Evolutionary conservation across 2,113 vertebrate species (phyloP), one percentile per base, ranked within the genome.

Genomic region (Sinocyclocheilus anshuiensis): DNA sequence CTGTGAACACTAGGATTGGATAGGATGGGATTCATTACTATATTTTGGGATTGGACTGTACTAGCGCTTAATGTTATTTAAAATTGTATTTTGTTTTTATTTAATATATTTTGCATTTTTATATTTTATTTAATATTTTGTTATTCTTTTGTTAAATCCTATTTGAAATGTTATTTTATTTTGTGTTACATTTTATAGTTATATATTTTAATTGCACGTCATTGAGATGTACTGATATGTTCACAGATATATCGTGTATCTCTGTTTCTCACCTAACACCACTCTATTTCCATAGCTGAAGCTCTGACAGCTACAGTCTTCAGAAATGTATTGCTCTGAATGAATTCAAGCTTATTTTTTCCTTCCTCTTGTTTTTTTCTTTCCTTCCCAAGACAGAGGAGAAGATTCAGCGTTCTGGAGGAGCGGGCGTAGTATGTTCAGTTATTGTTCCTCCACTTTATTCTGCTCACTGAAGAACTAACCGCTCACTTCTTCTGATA

Each of bases 381-480:
- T 45, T n/a, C 42, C 45, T 82, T 85, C 86, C 85, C 75, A 93
- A 95, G 94, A 91, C 88, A 90, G 86, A 93, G 92, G 93, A 92
- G 92, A 77, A 79, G 87, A 71, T 90, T 92, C 91, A 91, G 86
- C 65, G 72, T 87, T 67, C 91, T 87, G 92, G 96, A 96, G 92
- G 97, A 98, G 81, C 95, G 94, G 91, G 96, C 97, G 96, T 98
- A 98, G 97, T 98, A 98, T 91, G 97, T 94, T 87, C 71, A 57
- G 74, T 89, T 84, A 39, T 81, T 84, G 72, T 22, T 86, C 84
- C 90, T 87, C 39, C 57, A 22, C 80, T 85, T 71, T 88, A 13
- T 13, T 63, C 84, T 78, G 67, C 84, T 86, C 75, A 78, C 91
- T 90, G 93, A 80, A 88, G 90, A 90, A 91, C 92, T 92, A 92